Percentiles rank a stretch among this genome's conserved stretches.
These are phyloP conservation scores for Leucosticte australis DNA, from an alignment of 2,113 vertebrate species.

Conservation along the genomic window DNA sequence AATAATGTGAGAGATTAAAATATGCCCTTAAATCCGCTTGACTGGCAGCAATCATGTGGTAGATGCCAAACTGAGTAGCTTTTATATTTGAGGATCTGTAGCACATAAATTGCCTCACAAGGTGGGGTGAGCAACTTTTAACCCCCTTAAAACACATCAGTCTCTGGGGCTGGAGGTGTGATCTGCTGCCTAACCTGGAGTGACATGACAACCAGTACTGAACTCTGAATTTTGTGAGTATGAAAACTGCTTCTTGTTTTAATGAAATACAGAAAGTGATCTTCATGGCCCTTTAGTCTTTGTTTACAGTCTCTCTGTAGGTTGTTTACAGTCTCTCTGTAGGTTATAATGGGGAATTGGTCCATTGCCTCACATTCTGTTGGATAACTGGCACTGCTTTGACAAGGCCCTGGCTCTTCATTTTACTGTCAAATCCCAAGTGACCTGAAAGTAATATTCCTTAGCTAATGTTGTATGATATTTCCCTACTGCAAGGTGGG, in stretches of 20 bases:
- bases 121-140: background rate
- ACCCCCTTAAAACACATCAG: background rate
- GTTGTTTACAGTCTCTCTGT: background rate
- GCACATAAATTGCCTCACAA: background rate
- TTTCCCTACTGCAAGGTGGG: background rate
- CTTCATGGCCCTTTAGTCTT: background rate
- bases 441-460: slow-evolving; percentile 33
- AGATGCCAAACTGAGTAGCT: background rate
- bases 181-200: background rate
- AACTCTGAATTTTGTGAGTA: background rate
- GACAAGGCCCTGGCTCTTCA: background rate
- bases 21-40: slow-evolving; percentile 23
- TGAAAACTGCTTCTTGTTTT: background rate
- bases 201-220: background rate
- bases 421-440: slow-evolving; percentile 23
- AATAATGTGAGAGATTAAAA: slow-evolving; percentile 31
- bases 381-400: background rate
- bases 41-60: background rate
- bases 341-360: background rate
- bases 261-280: background rate
- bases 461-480: background rate
- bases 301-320: background rate
- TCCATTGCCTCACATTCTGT: background rate
- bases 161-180: background rate
- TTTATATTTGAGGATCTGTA: background rate